Percentiles rank a stretch among this genome's conserved stretches.
Conservation (phyloP, 2,797 vertebrate species). For the Liasis olivaceus region DNA sequence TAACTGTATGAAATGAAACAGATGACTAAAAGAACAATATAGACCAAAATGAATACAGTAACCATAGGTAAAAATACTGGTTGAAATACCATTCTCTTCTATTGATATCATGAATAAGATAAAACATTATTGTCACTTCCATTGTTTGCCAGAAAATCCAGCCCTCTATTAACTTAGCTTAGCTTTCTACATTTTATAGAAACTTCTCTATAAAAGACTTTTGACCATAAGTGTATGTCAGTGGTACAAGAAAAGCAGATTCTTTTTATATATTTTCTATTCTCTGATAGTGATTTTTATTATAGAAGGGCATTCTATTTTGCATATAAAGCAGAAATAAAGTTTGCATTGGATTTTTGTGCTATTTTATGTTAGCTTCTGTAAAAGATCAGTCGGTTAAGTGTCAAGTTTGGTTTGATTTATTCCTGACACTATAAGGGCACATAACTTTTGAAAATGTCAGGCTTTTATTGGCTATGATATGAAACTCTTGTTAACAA, state of each 20-base stretch:
- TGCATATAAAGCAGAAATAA: constrained; percentile 22
- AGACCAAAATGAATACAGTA: not conserved
- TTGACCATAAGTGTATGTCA: not conserved
- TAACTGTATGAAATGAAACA: not conserved
- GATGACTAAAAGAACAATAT: not conserved
- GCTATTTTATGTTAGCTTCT: not conserved
- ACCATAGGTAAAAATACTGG: not conserved
- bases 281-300: not conserved
- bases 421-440: constrained; percentile 55
- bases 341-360: not conserved
- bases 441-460: constrained; percentile 46
- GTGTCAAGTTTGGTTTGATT: constrained; percentile 25
- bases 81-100: not conserved
- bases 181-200: not conserved
- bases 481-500: constrained; percentile 50
- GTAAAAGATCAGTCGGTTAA: constrained; percentile 45
- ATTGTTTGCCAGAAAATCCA: not conserved
- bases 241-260: not conserved
- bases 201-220: not conserved
- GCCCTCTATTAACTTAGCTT: not conserved
- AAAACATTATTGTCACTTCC: not conserved
- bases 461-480: constrained; percentile 36
- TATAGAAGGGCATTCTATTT: constrained; percentile 17
- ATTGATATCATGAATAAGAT: not conserved
- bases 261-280: not conserved